These are phyloP conservation scores for Diadema setosum DNA, from an alignment of 35 echinoderm and acorn worm species.

Conservation along the genomic window DNA sequence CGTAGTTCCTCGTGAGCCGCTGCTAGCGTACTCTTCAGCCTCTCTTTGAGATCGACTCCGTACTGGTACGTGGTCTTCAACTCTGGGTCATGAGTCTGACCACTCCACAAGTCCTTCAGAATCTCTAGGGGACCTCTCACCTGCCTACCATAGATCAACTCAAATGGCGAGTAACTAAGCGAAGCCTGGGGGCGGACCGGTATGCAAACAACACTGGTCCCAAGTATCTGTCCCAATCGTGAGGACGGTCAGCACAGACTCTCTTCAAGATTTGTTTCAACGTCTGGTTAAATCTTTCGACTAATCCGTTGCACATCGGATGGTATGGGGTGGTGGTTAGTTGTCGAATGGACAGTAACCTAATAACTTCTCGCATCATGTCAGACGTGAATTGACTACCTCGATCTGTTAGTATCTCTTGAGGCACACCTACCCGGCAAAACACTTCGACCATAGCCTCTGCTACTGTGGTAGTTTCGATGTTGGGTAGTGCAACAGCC, in stretches of 20 bases:
- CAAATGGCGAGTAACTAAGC: constrained; percentile 57
- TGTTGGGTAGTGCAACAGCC: constrained; percentile 35
- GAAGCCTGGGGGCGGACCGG: constrained; percentile 33
- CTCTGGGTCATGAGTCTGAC: not conserved
- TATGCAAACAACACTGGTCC: constrained; percentile 52
- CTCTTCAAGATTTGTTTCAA: constrained; percentile 65
- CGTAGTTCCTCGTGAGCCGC: constrained; percentile 27
- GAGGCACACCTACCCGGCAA: constrained; percentile 56
- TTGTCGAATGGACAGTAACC: constrained; percentile 39
- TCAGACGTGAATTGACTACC: constrained; percentile 53
- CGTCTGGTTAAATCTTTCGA: constrained; percentile 64
- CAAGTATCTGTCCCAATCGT: constrained; percentile 83
- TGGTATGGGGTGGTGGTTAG: constrained; percentile 62
- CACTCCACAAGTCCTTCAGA: constrained; percentile 63
- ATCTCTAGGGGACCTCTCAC: constrained; percentile 54
- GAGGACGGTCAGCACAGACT: constrained; percentile 20
- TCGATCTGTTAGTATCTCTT: constrained; percentile 70
- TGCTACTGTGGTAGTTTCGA: constrained; percentile 53
- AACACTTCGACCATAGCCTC: constrained; percentile 70
- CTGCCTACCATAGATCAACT: constrained; percentile 58
- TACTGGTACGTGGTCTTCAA: constrained; percentile 55
- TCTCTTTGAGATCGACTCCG: constrained; percentile 33
- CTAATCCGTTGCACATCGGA: constrained; percentile 57
- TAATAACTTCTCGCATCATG: constrained; percentile 57
- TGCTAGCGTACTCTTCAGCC: constrained; percentile 6